Evolutionary conservation across 2,888 invertebrate species (phyloP), one percentile per base, ranked within the genome.

Genomic region (Chromoteleia sp.): DNA sequence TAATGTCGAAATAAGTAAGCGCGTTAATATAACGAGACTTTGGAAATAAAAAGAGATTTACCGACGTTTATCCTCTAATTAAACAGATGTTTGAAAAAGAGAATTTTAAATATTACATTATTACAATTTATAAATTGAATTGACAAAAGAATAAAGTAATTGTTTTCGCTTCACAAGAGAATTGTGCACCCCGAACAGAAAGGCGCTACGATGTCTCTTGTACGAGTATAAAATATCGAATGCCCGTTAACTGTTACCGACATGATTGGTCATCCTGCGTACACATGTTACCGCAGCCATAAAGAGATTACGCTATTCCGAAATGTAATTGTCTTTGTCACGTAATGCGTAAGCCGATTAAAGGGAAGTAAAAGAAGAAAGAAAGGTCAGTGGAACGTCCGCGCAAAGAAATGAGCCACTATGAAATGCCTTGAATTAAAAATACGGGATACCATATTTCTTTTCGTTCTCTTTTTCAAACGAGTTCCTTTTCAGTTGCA

Each of bases 321-420:
- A 70, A 65, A 39, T 48, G 74, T 76, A 75, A 83, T 83, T 83
- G 77, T 75, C 58, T 78, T 71, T 83, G 74, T 83, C 83, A 83
- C 81, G 81, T 83, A 81, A 78, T 71, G 45, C 29, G 56, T 83
- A 83, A 83, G 74, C 80, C 67, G 83, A 83, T 80, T 83, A 77
- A 36, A 36, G 19, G n/a, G 36, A 65, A 39, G 59, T 19, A 63
- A n/a, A n/a, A n/a, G n/a, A 59, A 43, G 61, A 56, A 71, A 71
- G 71, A 63, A 61, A 70, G 45, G 33, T 19, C 39, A 33, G 54
- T 59, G 36, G 29, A 61, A 67, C 61, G 61, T 61, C 54, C 52
- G 17, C 33, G 6, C 30, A 17, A 21, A 41, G 45, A 71, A 71
- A 65, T 41, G 7, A 48, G 30, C 36, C 21, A 21, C 29, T 36